These are phyloP conservation scores for Malurus splendens DNA, from an alignment of 2,797 vertebrate genomes.

Conservation along the genomic window DNA sequence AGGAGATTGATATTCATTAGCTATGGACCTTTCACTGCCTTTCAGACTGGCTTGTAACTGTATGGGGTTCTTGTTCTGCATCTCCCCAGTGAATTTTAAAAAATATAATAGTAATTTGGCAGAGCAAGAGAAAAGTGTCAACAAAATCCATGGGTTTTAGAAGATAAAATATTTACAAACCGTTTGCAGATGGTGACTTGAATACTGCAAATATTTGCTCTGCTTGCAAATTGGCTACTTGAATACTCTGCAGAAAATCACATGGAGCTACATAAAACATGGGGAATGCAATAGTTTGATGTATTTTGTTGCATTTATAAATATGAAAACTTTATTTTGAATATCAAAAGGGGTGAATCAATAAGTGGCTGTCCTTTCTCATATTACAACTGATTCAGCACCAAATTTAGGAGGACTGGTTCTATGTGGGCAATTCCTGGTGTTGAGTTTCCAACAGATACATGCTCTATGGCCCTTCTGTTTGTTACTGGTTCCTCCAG, in stretches of 20 bases:
- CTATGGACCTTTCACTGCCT: not conserved
- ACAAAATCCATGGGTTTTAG: not conserved
- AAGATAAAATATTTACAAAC: conserved; percentile 33
- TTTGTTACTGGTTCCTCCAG: not conserved
- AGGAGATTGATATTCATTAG: not conserved
- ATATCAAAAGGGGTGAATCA: not conserved
- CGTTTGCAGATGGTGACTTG: not conserved
- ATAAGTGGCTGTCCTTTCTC: not conserved
- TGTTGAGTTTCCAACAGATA: not conserved
- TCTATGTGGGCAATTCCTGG: not conserved
- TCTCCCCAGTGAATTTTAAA: not conserved
- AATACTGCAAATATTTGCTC: conserved; percentile 36
- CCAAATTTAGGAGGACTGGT: not conserved
- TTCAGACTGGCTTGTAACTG: not conserved
- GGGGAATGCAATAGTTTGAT: not conserved
- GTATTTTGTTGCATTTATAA: not conserved
- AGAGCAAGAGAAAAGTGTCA: not conserved
- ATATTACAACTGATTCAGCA: not conserved
- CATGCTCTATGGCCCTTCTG: not conserved
- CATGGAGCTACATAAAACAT: not conserved
- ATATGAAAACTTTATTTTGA: not conserved
- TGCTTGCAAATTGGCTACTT: not conserved
- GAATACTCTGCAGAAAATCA: not conserved
- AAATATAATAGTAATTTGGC: not conserved
- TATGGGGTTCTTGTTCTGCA: not conserved